Evolutionary conservation across 2,888 invertebrate species (phyloP).

Genomic region (Andrena fulva): DNA sequence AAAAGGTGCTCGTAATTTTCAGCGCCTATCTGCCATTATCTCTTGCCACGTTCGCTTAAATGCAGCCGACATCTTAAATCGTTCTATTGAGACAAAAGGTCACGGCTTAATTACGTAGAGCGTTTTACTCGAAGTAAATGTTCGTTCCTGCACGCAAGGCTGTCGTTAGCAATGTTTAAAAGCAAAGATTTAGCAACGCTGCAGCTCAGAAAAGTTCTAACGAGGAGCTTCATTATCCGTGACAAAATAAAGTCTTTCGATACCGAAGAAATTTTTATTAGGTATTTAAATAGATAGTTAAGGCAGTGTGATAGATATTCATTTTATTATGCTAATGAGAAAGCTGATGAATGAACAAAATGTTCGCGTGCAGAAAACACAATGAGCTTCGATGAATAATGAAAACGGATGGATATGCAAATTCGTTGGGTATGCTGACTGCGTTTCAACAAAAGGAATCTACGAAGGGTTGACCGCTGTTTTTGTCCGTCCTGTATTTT

Average conservation of each 20-base stretch:
- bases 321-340: background rate
- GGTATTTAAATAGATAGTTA: background rate
- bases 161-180: slow-evolving; percentile 49
- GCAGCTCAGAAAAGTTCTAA: slow-evolving; percentile 35
- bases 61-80: slow-evolving; percentile 45
- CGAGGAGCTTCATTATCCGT: slow-evolving; percentile 32
- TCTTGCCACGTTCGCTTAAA: slow-evolving; percentile 18
- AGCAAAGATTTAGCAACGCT: slow-evolving; percentile 41
- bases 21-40: slow-evolving; percentile 24
- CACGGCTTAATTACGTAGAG: slow-evolving; percentile 56
- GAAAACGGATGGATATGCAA: background rate
- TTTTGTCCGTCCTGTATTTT: no score
- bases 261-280: background rate
- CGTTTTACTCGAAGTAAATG: slow-evolving; percentile 29
- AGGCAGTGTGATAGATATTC: background rate
- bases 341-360: background rate
- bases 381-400: background rate
- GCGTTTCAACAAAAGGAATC: no score
- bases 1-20: slow-evolving; percentile 25
- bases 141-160: slow-evolving; percentile 41
- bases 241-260: slow-evolving; percentile 8
- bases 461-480: no score
- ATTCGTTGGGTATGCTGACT: no score
- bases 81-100: slow-evolving; percentile 58
- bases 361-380: background rate